phyloP scores from a whole-genome alignment of 1,140 invertebrate genomes.

The Panagrolaimus sp. region DNA sequence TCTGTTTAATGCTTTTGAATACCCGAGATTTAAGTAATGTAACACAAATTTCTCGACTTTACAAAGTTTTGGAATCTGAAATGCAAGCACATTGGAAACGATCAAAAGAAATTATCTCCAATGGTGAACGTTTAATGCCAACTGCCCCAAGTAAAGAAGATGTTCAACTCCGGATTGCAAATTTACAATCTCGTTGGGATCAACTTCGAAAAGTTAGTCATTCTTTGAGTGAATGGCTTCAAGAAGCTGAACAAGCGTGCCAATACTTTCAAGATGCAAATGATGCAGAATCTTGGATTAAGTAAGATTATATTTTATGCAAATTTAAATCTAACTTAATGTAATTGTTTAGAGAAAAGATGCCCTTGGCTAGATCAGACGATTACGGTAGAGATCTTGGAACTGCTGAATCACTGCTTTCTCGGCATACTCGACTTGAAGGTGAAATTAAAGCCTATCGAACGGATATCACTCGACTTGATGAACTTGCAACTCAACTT shows the following conservation, averaged over 20 bases:
- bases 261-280: constrained; percentile 70
- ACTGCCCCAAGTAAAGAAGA: constrained; percentile 72
- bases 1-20: constrained; percentile 80
- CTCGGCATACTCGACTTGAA: constrained; percentile 75
- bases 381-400: constrained; percentile 85
- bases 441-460: constrained; percentile 85
- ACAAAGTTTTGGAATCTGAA: constrained; percentile 86
- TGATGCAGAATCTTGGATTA: constrained; percentile 91
- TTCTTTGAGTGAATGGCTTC: constrained; percentile 76
- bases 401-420: constrained; percentile 67
- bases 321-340: background rate
- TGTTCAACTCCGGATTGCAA: constrained; percentile 62
- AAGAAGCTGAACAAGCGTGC: constrained; percentile 81
- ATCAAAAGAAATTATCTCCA: constrained; percentile 71
- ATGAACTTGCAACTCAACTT: constrained; percentile 76
- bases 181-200: constrained; percentile 74
- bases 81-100: constrained; percentile 75
- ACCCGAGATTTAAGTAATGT: constrained; percentile 86
- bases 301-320: background rate
- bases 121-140: constrained; percentile 71
- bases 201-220: constrained; percentile 76
- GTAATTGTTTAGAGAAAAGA: constrained; percentile 71
- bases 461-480: constrained; percentile 79
- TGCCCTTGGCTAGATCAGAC: constrained; percentile 75
- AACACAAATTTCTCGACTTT: constrained; percentile 82